Conservation (phyloP, 2,797 vertebrate species). For the Microtus obscurus region DNA sequence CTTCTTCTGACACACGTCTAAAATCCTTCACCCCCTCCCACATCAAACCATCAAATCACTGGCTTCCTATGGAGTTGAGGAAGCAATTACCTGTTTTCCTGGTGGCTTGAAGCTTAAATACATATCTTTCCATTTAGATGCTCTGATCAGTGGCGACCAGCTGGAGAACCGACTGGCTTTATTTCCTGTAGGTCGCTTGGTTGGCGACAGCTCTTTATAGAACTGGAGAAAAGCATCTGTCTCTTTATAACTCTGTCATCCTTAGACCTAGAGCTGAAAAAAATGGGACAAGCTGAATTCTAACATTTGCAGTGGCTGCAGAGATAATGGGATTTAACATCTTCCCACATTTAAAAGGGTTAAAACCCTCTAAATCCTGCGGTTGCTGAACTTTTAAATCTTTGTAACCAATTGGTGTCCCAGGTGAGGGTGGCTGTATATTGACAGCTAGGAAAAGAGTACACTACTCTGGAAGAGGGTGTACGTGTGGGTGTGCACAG, state of each 20-base stretch:
- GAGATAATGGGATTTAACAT: constrained; percentile 70
- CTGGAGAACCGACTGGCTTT: constrained; percentile 68
- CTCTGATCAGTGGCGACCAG: constrained; percentile 65
- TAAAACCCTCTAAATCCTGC: constrained; percentile 70
- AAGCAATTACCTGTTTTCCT: constrained; percentile 78
- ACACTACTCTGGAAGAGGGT: neutral
- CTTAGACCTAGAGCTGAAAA: constrained; percentile 68
- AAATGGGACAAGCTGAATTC: constrained; percentile 48
- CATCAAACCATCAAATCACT: constrained; percentile 43
- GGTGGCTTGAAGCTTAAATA: constrained; percentile 53
- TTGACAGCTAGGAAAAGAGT: constrained; percentile 22
- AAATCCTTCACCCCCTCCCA: neutral
- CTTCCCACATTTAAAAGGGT: constrained; percentile 69
- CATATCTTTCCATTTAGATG: constrained; percentile 56
- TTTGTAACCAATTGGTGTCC: constrained; percentile 53
- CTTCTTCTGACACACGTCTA: constrained; percentile 36
- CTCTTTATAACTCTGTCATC: constrained; percentile 70
- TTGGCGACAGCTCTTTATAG: constrained; percentile 56
- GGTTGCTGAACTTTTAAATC: constrained; percentile 47
- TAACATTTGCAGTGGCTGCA: constrained; percentile 62
- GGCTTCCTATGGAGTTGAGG: constrained; percentile 57
- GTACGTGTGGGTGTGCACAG: neutral
- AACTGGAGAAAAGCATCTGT: constrained; percentile 66
- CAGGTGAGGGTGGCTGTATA: neutral
- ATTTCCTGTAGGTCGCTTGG: constrained; percentile 72